Percentiles rank a stretch among this genome's conserved stretches.
Evolutionary conservation across 2,797 vertebrate species (phyloP).

Genomic region (Capromys pilorides): DNA sequence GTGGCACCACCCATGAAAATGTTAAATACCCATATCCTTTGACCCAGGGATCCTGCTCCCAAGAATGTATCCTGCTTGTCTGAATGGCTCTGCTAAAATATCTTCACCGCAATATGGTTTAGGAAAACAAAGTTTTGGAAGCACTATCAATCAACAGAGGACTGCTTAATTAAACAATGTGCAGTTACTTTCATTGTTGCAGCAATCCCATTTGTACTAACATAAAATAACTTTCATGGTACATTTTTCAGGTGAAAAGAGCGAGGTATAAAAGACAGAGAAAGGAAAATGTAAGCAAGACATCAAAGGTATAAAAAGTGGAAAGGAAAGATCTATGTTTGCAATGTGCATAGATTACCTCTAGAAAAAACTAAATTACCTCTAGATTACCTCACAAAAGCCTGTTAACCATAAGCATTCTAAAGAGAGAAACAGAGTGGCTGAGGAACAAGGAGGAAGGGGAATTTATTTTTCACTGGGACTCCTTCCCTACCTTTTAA

Average conservation of each 20-base stretch:
- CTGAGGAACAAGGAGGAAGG: not conserved
- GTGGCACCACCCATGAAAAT: not conserved
- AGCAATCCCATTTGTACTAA: not conserved
- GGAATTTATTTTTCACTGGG: not conserved
- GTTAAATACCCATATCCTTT: not conserved
- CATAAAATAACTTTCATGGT: slow-evolving; percentile 4
- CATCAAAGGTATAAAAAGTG: not conserved
- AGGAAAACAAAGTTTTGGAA: slow-evolving; percentile 17
- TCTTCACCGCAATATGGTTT: not conserved
- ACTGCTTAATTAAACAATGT: not conserved
- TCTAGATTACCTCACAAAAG: not conserved
- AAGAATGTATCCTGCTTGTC: not conserved
- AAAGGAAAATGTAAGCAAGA: not conserved
- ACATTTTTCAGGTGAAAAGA: slow-evolving; percentile 32
- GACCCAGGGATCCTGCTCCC: not conserved
- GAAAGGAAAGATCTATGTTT: not conserved
- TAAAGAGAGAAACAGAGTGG: not conserved
- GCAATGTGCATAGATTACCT: not conserved
- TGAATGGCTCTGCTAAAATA: not conserved
- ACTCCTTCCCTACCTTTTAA: not conserved
- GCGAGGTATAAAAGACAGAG: not conserved
- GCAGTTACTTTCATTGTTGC: not conserved
- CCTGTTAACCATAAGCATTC: not conserved
- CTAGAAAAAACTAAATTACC: not conserved
- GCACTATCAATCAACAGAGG: not conserved